phyloP scores from a whole-genome alignment of 2,797 vertebrate species.

The Neolamprologus multifasciatus region DNA sequence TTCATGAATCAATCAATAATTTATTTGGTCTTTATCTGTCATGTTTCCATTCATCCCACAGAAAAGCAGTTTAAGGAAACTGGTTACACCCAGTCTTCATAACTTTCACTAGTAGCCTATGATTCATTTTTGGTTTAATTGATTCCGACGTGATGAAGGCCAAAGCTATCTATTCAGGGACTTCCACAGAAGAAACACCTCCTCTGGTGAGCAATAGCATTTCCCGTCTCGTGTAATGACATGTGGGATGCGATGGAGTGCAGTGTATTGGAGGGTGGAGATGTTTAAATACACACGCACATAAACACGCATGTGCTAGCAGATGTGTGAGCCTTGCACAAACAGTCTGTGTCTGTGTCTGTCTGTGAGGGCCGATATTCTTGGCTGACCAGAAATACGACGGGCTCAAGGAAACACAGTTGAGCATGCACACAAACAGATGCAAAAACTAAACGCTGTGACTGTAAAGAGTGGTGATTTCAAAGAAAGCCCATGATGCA shows the following conservation, averaged over 20 bases:
- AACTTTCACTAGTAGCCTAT: background rate
- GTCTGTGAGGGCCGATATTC: slow-evolving; percentile 26
- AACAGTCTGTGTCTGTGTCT: background rate
- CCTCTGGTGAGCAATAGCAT: slow-evolving; percentile 28
- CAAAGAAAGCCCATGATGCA: slow-evolving; percentile 17
- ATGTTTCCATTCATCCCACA: background rate
- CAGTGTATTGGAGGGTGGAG: slow-evolving; percentile 29
- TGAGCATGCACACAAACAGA: background rate
- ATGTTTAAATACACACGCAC: slow-evolving; percentile 7
- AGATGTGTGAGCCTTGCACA: slow-evolving; percentile 28
- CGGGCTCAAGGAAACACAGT: background rate
- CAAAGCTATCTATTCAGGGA: slow-evolving; percentile 31
- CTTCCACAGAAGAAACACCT: slow-evolving; percentile 51
- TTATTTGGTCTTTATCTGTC: background rate
- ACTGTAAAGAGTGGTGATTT: slow-evolving; percentile 29
- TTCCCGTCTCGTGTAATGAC: slow-evolving; percentile 67
- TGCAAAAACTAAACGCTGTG: background rate
- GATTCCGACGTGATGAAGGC: background rate
- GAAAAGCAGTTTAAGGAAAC: background rate
- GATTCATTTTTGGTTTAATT: slow-evolving; percentile 39
- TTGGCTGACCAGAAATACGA: slow-evolving; percentile 17
- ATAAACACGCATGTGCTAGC: slow-evolving; percentile 7
- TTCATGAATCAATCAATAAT: background rate
- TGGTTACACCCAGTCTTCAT: background rate
- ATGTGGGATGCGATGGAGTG: slow-evolving; percentile 52